phyloP scores from a whole-genome alignment of 2,113 vertebrate species.

The Emberiza fucata region DNA sequence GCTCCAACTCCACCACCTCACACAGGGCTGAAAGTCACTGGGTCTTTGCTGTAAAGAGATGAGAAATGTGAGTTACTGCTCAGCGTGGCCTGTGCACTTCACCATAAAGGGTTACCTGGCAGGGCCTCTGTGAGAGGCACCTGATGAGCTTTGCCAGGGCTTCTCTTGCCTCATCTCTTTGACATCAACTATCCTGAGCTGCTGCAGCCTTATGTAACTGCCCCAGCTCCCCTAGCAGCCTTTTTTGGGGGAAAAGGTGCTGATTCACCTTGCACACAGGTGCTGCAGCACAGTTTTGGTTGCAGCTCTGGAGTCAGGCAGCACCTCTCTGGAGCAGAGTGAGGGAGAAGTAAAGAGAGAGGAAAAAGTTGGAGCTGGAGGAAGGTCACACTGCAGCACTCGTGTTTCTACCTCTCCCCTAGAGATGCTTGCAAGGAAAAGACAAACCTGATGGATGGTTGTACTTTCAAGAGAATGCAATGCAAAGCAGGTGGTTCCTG shows the following conservation, averaged over 20 bases:
- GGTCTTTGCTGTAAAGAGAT: neutral
- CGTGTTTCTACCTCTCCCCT: neutral
- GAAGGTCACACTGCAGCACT: neutral
- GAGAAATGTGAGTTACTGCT: neutral
- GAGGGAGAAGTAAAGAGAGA: neutral
- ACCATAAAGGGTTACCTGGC: neutral
- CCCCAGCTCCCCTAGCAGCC: neutral
- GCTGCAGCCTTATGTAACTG: constrained; percentile 43
- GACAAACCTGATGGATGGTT: neutral
- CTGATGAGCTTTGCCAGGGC: neutral
- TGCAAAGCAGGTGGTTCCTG: neutral
- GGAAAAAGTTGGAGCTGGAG: neutral
- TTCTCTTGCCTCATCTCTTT: neutral
- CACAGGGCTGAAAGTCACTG: neutral
- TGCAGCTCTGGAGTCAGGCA: neutral
- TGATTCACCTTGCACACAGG: constrained; percentile 31
- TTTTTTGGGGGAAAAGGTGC: neutral
- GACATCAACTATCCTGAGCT: neutral
- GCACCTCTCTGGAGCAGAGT: neutral
- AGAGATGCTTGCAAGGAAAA: neutral
- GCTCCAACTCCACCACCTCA: neutral
- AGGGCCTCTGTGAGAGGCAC: neutral
- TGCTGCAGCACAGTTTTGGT: neutral
- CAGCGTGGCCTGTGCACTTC: neutral
- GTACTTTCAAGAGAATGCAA: neutral